Percentiles rank a stretch among this genome's conserved stretches.
phyloP scores from a whole-genome alignment of 2,797 vertebrate genomes.

The Acanthopagrus latus region DNA sequence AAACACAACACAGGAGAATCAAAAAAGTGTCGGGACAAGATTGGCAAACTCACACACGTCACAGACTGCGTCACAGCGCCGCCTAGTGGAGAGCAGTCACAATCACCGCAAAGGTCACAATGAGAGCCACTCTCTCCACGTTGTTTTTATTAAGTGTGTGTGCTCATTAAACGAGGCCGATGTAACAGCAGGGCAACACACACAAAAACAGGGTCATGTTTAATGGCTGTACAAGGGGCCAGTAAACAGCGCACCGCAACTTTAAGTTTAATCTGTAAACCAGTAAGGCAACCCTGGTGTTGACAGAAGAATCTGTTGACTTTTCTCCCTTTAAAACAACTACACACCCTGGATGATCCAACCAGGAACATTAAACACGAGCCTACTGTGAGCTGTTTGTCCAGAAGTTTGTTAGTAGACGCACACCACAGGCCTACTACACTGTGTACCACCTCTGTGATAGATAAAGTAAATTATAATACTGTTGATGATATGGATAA shows the following conservation, averaged over 20 bases:
- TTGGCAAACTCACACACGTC: neutral
- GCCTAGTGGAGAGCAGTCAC: constrained; percentile 29
- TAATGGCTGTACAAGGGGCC: neutral
- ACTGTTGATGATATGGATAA: too few relatives aligned
- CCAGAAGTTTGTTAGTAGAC: neutral
- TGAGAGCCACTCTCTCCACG: neutral
- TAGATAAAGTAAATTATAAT: too few relatives aligned
- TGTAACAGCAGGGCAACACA: neutral
- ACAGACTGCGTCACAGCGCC: constrained; percentile 20
- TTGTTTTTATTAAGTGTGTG: neutral
- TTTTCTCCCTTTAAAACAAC: constrained; percentile 56
- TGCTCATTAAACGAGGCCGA: neutral
- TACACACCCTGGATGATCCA: constrained; percentile 49
- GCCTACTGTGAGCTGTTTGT: neutral
- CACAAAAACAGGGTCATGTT: neutral
- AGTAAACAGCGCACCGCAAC: neutral
- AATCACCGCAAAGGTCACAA: neutral
- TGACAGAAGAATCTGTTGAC: constrained; percentile 58
- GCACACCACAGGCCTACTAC: neutral
- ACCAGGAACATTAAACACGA: constrained; percentile 31
- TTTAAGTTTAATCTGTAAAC: constrained; percentile 45
- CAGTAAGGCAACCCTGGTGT: constrained; percentile 51
- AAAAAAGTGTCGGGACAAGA: too few relatives aligned
- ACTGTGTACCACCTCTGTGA: neutral
- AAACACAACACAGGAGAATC: too few relatives aligned